Evolutionary conservation across 2,113 vertebrate species (phyloP), one percentile per base, ranked within the genome.

Genomic region (Eptatretus burgeri): DNA sequence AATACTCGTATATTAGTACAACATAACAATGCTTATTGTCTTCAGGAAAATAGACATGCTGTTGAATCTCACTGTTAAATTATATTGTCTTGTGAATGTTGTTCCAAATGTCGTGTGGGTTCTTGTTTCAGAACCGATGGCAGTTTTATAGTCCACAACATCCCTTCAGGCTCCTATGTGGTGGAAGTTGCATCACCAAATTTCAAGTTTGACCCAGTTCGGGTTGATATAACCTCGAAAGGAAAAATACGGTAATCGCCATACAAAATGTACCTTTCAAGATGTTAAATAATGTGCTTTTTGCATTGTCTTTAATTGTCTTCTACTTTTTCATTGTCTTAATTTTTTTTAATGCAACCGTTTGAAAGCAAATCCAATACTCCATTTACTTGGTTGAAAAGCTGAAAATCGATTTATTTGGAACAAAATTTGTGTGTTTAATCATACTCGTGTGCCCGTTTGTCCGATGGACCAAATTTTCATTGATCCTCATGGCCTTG

Each of bases 221-320:
- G 91, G 72, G 89, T 98, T n/a, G 91, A 98, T 70, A 95, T 98
- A 67, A 95, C 91, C 64, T 88, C 91, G 66, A 98, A 95, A 73
- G 91, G 91, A 51, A 98, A 98, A 79, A 98, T 95, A 83, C 89
- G 87, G 91, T 98, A 71, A 77, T 71, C 8, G 5, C 64, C 11
- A 49, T 27, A 60, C 56, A 60, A 17, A n/a, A 60, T 17, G 20
- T 10, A 10, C 8, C 16, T 63, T 51, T 20, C 51, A 66, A 12
- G 13, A 14, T 16, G 19, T 41, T 12, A 14, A 14, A 16, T 52
- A 27, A 27, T 51, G 14, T 11, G 52, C 52, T 62, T 65, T 51
- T 65, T 51, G 9, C 51, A 19, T 65, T 62, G 41, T 13, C n/a
- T 65, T 13, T 51, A 41, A 41, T 41, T 41, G 27, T 41, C 27